Conservation (phyloP, 2,113 vertebrate species). For the Dicrurus megarhynchus region DNA sequence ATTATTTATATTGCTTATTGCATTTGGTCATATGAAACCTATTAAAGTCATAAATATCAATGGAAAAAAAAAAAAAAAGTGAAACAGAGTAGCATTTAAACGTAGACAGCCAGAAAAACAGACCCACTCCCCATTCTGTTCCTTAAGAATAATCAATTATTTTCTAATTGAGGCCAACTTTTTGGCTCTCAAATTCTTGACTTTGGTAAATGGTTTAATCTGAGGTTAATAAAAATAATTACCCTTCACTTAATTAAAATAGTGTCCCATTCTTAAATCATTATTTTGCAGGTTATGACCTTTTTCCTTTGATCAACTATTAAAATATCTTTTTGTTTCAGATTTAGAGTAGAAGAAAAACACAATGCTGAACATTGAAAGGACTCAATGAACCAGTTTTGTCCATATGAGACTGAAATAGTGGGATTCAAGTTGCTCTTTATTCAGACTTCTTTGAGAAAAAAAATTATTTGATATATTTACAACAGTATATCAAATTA, state of each 20-base stretch:
- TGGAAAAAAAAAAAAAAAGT: neutral
- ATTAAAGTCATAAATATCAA: neutral
- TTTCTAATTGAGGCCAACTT: neutral
- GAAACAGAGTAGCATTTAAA: neutral
- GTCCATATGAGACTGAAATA: neutral
- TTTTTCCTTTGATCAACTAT: neutral
- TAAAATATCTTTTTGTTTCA: neutral
- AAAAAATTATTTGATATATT: neutral
- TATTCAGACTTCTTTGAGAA: neutral
- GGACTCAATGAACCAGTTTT: neutral
- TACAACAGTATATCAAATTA: neutral
- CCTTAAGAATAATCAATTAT: neutral
- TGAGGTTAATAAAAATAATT: neutral
- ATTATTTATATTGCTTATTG: neutral
- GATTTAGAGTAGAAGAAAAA: neutral
- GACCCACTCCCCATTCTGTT: neutral
- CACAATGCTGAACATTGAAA: neutral
- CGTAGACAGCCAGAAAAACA: neutral
- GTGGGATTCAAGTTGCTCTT: neutral
- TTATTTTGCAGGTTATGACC: neutral
- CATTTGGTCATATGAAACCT: neutral
- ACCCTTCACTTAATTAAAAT: neutral
- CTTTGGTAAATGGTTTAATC: neutral
- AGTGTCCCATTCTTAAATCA: neutral
- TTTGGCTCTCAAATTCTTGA: neutral